Conservation (phyloP, 2,113 vertebrate genomes). For the Rostratula benghalensis region DNA sequence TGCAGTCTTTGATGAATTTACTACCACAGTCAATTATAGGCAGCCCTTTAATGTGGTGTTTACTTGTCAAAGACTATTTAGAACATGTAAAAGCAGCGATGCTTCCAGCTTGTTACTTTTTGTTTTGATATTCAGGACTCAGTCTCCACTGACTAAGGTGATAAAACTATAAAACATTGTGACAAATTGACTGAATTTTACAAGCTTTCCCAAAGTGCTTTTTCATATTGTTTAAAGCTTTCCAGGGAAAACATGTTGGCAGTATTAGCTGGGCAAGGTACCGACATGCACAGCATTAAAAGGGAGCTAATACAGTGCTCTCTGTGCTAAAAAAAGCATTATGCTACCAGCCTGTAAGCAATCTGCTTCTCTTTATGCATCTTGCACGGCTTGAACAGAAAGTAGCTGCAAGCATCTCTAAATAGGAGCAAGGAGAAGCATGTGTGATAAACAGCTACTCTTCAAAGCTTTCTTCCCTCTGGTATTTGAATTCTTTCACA, state of each 20-base stretch:
- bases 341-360: conserved; percentile 40
- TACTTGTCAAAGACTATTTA: neutral
- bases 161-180: conserved; percentile 46
- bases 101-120: neutral
- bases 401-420: conserved; percentile 42
- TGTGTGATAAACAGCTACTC: conserved; percentile 46
- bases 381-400: neutral
- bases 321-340: neutral
- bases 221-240: conserved; percentile 57
- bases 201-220: conserved; percentile 50
- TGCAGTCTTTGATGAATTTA: neutral
- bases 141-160: conserved; percentile 33
- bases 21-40: neutral
- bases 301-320: conserved; percentile 25
- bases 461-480: conserved; percentile 32
- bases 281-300: conserved; percentile 31
- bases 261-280: conserved; percentile 33
- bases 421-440: conserved; percentile 35
- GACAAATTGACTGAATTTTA: conserved; percentile 60
- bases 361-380: conserved; percentile 39
- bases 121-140: neutral
- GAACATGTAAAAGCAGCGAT: neutral
- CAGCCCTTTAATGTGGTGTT: neutral
- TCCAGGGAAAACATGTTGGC: conserved; percentile 43
- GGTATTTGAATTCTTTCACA: conserved; percentile 19